Evolutionary conservation across 1,140 invertebrate species (phyloP), one percentile per base, ranked within the genome.

Genomic region (Drosophila watanabei): DNA sequence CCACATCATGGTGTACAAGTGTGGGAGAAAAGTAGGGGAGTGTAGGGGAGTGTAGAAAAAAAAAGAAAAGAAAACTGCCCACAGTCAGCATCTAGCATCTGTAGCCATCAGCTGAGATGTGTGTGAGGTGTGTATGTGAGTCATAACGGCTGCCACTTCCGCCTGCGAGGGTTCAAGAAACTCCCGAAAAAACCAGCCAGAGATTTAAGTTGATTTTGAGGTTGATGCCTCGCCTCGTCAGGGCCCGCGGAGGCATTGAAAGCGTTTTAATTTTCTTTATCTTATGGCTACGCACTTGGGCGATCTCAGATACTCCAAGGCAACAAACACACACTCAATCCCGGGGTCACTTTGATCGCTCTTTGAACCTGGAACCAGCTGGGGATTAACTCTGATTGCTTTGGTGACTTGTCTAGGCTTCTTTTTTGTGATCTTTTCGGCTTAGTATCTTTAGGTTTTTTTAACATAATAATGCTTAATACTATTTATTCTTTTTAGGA

Each of bases 121-220:
- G 37, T 39, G 18, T 16, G 41, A 35, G 45, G 28, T 30, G 51
- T 37, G 30, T 52, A 43, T 32, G 20, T 75, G 72, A 75, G 49
- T 75, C 71, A 75, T 61, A 75, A 64, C 59, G 57, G 52, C 51
- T 14, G 70, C 51, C 43, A 75, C 72, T 75, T 75, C 72, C 72
- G 72, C 70, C 60, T 75, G 35, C 24, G 28, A 64, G 60, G 43
- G 72, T 75, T 75, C 72, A 75, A 75, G 37, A 75, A 75, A 75
- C 72, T 75, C 20, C 20, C 33, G 14, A 60, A 41, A 33, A 75
- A 59, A 60, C 32, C 32, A 30, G 52, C 65, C 66, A 48, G 35
- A 39, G 52, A 73, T 73, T 51, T 65, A 16, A 65, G 57, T 65
- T 62, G 58, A 65, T 65, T 58, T 65, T 60, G 39, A 73, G 72